Percentiles rank a stretch among this genome's conserved stretches.
Conservation (phyloP, 2,113 vertebrate genomes). For the Cathartes aura region DNA sequence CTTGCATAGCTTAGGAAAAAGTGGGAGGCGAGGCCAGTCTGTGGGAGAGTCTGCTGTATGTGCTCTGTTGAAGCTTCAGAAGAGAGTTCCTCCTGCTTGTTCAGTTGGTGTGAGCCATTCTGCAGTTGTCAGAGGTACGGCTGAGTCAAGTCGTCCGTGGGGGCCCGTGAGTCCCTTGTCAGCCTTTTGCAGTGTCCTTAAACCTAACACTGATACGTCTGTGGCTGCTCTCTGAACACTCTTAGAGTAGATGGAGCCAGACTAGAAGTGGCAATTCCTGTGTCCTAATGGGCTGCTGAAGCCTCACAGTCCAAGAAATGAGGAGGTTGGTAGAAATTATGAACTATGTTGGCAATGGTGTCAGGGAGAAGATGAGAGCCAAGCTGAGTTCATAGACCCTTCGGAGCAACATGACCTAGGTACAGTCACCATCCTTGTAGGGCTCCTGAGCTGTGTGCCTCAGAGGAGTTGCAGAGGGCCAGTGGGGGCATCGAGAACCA, state of each 20-base stretch:
- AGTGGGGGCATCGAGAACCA: background rate
- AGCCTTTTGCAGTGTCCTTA: background rate
- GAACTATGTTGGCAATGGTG: background rate
- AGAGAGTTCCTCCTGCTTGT: background rate
- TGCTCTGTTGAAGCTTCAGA: background rate
- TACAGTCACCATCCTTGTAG: background rate
- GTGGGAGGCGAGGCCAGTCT: background rate
- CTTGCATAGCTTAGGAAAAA: background rate
- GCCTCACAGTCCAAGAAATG: background rate
- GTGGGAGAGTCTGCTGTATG: background rate
- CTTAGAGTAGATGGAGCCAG: background rate
- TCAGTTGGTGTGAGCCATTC: background rate
- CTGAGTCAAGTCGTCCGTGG: background rate
- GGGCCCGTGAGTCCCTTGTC: background rate
- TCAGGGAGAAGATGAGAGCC: background rate
- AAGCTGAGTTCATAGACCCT: background rate
- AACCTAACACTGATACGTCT: fast-evolving
- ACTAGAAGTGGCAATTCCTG: background rate
- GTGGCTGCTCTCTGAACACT: background rate
- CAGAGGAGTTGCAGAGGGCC: background rate
- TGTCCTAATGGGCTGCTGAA: background rate
- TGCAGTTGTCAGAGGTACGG: background rate
- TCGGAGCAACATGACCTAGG: background rate
- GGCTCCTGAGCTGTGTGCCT: background rate
- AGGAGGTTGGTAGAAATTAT: background rate